Percentiles rank a stretch among this genome's conserved stretches.
phyloP scores from a whole-genome alignment of 2,888 invertebrate species.

The Diaprepes abbreviatus region DNA sequence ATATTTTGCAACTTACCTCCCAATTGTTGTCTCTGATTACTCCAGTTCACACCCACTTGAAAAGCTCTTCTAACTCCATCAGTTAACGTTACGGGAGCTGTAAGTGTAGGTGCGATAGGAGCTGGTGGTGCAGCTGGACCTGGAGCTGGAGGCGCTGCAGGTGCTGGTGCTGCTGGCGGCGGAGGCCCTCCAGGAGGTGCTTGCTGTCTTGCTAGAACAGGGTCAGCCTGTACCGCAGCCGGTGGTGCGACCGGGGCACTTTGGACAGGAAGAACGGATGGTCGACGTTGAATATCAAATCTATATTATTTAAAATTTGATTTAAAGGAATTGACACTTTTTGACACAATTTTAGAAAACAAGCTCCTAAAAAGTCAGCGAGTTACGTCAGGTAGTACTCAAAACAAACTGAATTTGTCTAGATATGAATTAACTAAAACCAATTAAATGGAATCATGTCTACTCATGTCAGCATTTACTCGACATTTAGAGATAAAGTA shows the following conservation, averaged over 20 bases:
- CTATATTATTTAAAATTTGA: slow-evolving; percentile 14
- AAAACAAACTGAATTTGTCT: too few species aligned
- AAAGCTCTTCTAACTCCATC: slow-evolving; percentile 64
- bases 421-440: too few species aligned
- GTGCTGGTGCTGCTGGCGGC: slow-evolving; percentile 39
- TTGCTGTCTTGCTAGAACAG: slow-evolving; percentile 39
- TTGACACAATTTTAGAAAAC: too few species aligned
- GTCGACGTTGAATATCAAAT: slow-evolving; percentile 45
- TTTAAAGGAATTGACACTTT: too few species aligned
- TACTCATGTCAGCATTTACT: too few species aligned
- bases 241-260: slow-evolving; percentile 4
- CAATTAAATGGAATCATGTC: too few species aligned
- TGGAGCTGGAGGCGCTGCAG: slow-evolving; percentile 48
- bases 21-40: slow-evolving; percentile 57
- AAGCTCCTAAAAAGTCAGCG: too few species aligned
- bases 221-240: slow-evolving; percentile 48
- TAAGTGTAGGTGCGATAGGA: slow-evolving; percentile 37
- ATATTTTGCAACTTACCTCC: slow-evolving; percentile 39
- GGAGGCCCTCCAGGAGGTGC: slow-evolving; percentile 29
- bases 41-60: slow-evolving; percentile 65
- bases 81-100: slow-evolving; percentile 58
- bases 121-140: slow-evolving; percentile 54
- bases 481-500: too few species aligned
- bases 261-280: slow-evolving; percentile 24
- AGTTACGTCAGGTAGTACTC: too few species aligned